These are phyloP conservation scores for Hermetia illucens DNA, from an alignment of 1,140 invertebrate species.

Conservation along the genomic window DNA sequence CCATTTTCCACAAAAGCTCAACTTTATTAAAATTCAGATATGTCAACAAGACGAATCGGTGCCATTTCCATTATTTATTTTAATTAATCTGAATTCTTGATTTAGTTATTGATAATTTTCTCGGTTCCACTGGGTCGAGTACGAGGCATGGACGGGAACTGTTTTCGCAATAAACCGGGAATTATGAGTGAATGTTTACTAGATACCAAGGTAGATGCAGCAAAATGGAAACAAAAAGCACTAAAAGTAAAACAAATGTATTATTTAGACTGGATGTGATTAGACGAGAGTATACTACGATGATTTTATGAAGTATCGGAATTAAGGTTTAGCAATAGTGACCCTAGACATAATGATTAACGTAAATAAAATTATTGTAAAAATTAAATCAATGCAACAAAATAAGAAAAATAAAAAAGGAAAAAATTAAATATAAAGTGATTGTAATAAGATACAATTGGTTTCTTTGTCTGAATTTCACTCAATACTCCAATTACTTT, in stretches of 20 bases:
- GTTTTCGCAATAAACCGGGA: no score
- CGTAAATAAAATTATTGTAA: background rate
- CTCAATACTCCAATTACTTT: no score
- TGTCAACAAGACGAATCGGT: background rate
- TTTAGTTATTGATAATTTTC: background rate
- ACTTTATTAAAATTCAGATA: background rate
- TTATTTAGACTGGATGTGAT: background rate
- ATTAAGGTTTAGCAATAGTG: background rate
- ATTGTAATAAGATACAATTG: background rate
- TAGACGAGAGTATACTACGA: background rate
- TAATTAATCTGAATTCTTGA: background rate
- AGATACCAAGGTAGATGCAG: background rate
- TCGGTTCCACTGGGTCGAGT: no score
- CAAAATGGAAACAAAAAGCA: background rate
- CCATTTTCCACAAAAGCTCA: no score
- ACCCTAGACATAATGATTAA: background rate
- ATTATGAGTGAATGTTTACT: background rate
- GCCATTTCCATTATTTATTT: background rate
- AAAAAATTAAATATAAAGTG: conserved; percentile 1
- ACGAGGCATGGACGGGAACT: no score
- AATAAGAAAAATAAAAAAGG: no score
- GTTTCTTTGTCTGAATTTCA: background rate
- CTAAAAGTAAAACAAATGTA: conserved; percentile 1
- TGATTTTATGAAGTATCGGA: background rate
- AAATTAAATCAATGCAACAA: background rate